Evolutionary conservation across 2,888 invertebrate genomes (phyloP), one percentile per base, ranked within the genome.

Genomic region (Hirudinaria manillensis): DNA sequence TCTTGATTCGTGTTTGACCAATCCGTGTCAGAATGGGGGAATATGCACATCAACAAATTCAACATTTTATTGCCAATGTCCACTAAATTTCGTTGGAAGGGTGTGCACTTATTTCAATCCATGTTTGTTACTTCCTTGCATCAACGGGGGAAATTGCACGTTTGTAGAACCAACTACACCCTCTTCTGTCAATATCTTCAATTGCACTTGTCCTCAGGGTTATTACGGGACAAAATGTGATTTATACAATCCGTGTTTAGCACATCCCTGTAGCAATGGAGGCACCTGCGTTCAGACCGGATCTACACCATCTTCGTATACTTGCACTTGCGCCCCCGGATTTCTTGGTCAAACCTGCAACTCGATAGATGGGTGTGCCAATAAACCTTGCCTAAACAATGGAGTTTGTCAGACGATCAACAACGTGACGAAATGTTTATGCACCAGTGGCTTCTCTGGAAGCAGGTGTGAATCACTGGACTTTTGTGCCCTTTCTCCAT

Each of bases 271-370:
- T 68, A 29, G 24, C 61, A 61, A 61, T 61, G 61, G 61, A 61
- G 61, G 61, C 2, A 61, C 61, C 19, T 61, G 61, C n/a, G 19
- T 45, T 45, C 45, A 2, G 45, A 45, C 45, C 13, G 45, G 45
- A 45, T 45, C 45, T 45, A 45, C 32, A 34, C 29, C n/a, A 36
- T 7, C 6, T 34, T 29, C 27, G 7, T 75, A 75, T 51, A 32
- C 21, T 32, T 77, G 77, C 67, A 53, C 38, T 51, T 77, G 83
- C 75, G 70, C 77, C 10, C 75, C 76, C 3, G 80, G 80, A 24
- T 83, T 79, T 73, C 79, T 78, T 2, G 83, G 83, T 4, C 61
- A 16, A 61, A 61, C 7, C 4, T 61, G 61, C 29, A 21, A 13
- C 7, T 3, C 13, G 61, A 6, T 29, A 2, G 61, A 24, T 27